A percentile compares a stretch with the other conserved stretches of the same genome.
Evolutionary conservation across 2,888 invertebrate species (phyloP).

Genomic region (Drosophila tripunctata): DNA sequence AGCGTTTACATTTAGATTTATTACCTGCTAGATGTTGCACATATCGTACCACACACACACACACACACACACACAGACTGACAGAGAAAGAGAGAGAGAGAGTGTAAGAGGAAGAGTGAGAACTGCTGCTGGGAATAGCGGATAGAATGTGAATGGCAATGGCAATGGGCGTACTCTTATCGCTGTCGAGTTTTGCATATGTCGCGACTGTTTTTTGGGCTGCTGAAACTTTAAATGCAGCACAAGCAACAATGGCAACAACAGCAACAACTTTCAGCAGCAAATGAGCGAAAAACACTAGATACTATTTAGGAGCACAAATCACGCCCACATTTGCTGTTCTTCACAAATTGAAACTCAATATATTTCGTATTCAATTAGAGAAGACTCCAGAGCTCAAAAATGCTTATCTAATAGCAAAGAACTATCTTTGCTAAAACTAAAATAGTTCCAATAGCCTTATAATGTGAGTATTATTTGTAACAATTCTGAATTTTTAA

Average conservation of each 20-base stretch:
- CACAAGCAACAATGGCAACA: slow-evolving; percentile 3
- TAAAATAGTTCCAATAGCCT: too few relatives aligned
- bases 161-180: slow-evolving; percentile 46
- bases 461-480: too few relatives aligned
- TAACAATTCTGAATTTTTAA: too few relatives aligned
- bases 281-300: slow-evolving; percentile 2
- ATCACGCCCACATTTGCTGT: slow-evolving; percentile 5
- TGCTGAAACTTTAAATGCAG: slow-evolving; percentile 14
- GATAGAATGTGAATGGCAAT: slow-evolving; percentile 22
- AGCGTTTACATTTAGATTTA: slow-evolving; percentile 78
- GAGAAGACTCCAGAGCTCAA: background rate
- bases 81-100: background rate
- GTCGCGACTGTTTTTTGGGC: slow-evolving; percentile 63
- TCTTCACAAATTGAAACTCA: slow-evolving; percentile 15
- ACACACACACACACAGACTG: background rate
- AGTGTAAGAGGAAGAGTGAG: too few relatives aligned
- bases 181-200: slow-evolving; percentile 69
- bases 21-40: slow-evolving; percentile 79
- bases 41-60: slow-evolving; percentile 52
- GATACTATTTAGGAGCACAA: slow-evolving; percentile 10
- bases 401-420: too few relatives aligned
- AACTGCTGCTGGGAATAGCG: slow-evolving; percentile 10
- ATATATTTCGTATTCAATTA: slow-evolving; percentile 15
- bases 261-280: background rate
- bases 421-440: too few relatives aligned